A percentile compares a stretch with the other conserved stretches of the same genome.
These are phyloP conservation scores for Antigone vipio DNA, from an alignment of 2,113 vertebrate genomes.

Conservation along the genomic window DNA sequence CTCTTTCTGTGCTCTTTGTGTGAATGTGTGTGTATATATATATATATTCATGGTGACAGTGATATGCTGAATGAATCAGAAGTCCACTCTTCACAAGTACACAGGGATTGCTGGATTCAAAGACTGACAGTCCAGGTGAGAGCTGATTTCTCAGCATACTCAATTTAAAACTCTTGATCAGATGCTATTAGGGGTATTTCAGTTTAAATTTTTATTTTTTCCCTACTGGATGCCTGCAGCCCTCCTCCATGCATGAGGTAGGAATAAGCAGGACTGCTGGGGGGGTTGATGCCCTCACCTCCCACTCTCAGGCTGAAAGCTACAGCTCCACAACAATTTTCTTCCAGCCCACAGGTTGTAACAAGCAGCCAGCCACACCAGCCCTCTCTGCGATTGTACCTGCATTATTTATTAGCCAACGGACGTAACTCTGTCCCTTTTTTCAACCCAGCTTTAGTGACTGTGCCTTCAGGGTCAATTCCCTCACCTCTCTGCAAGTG, in stretches of 20 bases:
- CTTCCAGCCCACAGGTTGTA: conserved; percentile 2
- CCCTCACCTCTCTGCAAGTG: neutral
- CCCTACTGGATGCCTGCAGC: neutral
- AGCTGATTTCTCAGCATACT: neutral
- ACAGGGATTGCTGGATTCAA: neutral
- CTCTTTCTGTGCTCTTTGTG: neutral
- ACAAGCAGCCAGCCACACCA: neutral
- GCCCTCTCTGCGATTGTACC: neutral
- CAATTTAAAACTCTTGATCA: neutral
- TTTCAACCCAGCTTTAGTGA: neutral
- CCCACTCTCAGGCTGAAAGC: neutral
- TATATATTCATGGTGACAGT: neutral
- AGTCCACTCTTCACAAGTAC: neutral
- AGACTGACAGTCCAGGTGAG: neutral
- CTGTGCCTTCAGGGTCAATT: neutral
- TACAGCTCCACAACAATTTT: neutral
- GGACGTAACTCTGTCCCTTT: neutral
- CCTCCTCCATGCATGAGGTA: neutral
- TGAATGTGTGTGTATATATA: neutral
- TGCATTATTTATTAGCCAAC: conserved; percentile 36
- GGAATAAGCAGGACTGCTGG: neutral
- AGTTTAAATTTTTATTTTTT: neutral
- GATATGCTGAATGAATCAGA: neutral
- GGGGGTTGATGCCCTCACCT: neutral
- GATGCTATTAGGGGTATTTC: neutral